Percentiles rank a stretch among this genome's conserved stretches.
phyloP scores from a whole-genome alignment of 2,113 vertebrate genomes.

The Spea multiplicata region DNA sequence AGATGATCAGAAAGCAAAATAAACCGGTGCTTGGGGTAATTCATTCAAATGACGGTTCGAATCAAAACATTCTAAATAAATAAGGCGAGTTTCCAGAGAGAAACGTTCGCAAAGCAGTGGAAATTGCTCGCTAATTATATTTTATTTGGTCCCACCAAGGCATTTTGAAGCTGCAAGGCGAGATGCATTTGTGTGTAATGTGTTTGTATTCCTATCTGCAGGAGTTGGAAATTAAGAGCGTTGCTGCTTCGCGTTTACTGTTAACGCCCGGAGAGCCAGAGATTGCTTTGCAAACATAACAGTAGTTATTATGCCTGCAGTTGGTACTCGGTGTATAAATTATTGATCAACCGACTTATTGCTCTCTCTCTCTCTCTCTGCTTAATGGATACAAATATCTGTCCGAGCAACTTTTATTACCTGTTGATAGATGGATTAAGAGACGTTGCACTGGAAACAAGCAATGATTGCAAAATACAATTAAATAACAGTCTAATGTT shows the following conservation, averaged over 20 bases:
- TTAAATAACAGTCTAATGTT: conserved; percentile 23
- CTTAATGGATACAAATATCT: conserved; percentile 77
- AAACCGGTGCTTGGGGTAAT: conserved; percentile 20
- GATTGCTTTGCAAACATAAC: conserved; percentile 82
- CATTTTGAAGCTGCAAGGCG: conserved; percentile 66
- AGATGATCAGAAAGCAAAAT: conserved; percentile 28
- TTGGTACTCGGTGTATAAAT: conserved; percentile 81
- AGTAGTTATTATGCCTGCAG: conserved; percentile 78
- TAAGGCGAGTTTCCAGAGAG: conserved; percentile 43
- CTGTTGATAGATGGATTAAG: conserved; percentile 57
- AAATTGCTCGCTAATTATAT: conserved; percentile 68
- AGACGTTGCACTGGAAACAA: conserved; percentile 46
- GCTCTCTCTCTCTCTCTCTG: conserved; percentile 73
- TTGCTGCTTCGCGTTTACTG: conserved; percentile 72
- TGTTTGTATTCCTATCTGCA: conserved; percentile 80
- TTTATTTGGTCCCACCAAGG: conserved; percentile 71
- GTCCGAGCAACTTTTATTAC: conserved; percentile 53
- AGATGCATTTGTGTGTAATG: conserved; percentile 76
- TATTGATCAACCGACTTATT: conserved; percentile 81
- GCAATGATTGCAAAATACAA: conserved; percentile 48
- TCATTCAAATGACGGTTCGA: conserved; percentile 26
- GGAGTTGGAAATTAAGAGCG: conserved; percentile 74
- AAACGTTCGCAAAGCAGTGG: conserved; percentile 52
- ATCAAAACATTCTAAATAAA: conserved; percentile 35
- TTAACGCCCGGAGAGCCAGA: conserved; percentile 74